These are phyloP conservation scores for Strigops habroptila DNA, from an alignment of 2,113 vertebrate species.

Conservation along the genomic window DNA sequence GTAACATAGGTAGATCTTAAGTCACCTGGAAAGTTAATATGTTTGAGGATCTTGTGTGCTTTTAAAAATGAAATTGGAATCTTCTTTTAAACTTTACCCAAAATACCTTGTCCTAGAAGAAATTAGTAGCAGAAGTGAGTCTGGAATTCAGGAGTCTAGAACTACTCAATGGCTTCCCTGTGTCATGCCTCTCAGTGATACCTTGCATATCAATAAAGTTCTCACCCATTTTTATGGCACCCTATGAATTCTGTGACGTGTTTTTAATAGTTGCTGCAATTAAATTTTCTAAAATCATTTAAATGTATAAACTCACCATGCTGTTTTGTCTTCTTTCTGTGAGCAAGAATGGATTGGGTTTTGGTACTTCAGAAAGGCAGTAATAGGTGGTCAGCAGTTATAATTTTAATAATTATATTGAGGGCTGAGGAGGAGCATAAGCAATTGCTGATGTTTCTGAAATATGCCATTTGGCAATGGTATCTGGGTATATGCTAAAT, in stretches of 20 bases:
- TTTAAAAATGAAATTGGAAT: not conserved
- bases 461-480: not conserved
- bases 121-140: not conserved
- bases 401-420: not conserved
- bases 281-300: not conserved
- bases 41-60: not conserved
- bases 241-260: fast-evolving
- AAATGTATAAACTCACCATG: not conserved
- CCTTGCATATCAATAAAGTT: not conserved
- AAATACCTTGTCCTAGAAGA: not conserved
- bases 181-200: not conserved
- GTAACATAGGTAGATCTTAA: not conserved
- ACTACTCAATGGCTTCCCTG: not conserved
- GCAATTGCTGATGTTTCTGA: not conserved
- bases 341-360: not conserved
- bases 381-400: not conserved
- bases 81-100: not conserved
- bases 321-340: not conserved
- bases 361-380: not conserved
- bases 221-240: not conserved
- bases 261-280: not conserved
- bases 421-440: not conserved
- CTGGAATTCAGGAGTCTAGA: not conserved
- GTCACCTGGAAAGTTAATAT: not conserved
- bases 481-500: not conserved